phyloP scores from a whole-genome alignment of 2,888 invertebrate species.

The Mamestra brassicae region DNA sequence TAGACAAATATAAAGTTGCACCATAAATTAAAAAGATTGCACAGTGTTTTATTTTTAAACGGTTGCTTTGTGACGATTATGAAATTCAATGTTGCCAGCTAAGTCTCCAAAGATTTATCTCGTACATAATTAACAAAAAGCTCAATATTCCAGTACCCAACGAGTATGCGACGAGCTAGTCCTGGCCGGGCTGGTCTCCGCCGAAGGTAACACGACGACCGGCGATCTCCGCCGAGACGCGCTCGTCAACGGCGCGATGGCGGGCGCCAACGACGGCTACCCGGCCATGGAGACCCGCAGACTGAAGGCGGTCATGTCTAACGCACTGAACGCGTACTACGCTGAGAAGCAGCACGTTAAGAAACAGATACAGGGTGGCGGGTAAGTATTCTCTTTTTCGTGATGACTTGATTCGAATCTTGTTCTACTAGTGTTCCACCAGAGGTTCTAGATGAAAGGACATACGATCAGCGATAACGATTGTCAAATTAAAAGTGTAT shows the following conservation, averaged over 20 bases:
- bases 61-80: too few species aligned
- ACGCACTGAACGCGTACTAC: constrained; percentile 96
- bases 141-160: constrained; percentile 79
- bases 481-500: too few species aligned
- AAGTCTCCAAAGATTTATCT: too few species aligned
- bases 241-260: constrained; percentile 85
- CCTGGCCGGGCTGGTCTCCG: constrained; percentile 82
- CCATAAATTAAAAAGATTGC: too few species aligned
- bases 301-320: constrained; percentile 94
- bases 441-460: too few species aligned
- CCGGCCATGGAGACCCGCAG: constrained; percentile 95
- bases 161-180: constrained; percentile 86
- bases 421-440: too few species aligned
- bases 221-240: constrained; percentile 86
- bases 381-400: constrained; percentile 87
- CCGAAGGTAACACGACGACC: constrained; percentile 80
- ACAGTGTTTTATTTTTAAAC: too few species aligned
- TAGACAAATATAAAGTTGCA: too few species aligned
- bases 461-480: too few species aligned
- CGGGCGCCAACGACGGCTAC: constrained; percentile 91
- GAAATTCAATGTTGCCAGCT: too few species aligned
- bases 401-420: too few species aligned
- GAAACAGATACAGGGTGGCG: constrained; percentile 96
- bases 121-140: neutral
- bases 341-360: constrained; percentile 98